A percentile compares a stretch with the other conserved stretches of the same genome.
These are phyloP conservation scores for Anticlea derivata DNA, from an alignment of 2,888 invertebrate genomes.

Conservation along the genomic window DNA sequence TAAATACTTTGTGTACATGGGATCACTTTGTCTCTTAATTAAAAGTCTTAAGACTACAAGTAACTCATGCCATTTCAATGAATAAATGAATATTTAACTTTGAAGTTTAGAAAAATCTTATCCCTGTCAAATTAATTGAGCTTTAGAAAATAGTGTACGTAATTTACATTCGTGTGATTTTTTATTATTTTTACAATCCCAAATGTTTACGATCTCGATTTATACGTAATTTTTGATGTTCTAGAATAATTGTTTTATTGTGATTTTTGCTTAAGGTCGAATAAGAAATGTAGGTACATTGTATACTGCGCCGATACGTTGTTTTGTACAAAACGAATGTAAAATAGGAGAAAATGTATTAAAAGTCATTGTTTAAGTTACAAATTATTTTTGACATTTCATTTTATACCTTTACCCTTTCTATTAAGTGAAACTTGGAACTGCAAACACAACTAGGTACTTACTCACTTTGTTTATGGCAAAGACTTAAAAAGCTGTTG, in stretches of 20 bases:
- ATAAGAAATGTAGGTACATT: constrained; percentile 53
- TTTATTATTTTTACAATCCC: constrained; percentile 38
- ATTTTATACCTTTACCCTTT: constrained; percentile 47
- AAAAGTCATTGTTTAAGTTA: constrained; percentile 82
- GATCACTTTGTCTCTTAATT: too few relatives aligned
- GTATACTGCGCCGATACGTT: constrained; percentile 68
- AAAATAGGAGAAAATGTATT: constrained; percentile 78
- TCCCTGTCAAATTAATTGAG: too few relatives aligned
- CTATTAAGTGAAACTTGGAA: constrained; percentile 12
- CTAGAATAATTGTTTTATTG: constrained; percentile 60
- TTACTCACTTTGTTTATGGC: constrained; percentile 16
- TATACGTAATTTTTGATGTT: constrained; percentile 70
- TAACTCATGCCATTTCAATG: too few relatives aligned
- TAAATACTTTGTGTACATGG: too few relatives aligned
- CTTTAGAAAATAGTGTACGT: constrained; percentile 6
- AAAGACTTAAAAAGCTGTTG: background rate
- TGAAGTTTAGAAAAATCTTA: too few relatives aligned
- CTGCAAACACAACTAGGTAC: too few relatives aligned
- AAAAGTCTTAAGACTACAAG: too few relatives aligned
- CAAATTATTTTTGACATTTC: constrained; percentile 62
- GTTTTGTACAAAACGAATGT: constrained; percentile 80
- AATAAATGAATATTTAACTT: too few relatives aligned
- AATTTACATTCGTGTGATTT: constrained; percentile 11
- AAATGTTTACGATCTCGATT: constrained; percentile 66
- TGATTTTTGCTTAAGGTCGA: constrained; percentile 64